Evolutionary conservation across 1,140 invertebrate genomes (phyloP).

Genomic region (Spodoptera frugiperda): DNA sequence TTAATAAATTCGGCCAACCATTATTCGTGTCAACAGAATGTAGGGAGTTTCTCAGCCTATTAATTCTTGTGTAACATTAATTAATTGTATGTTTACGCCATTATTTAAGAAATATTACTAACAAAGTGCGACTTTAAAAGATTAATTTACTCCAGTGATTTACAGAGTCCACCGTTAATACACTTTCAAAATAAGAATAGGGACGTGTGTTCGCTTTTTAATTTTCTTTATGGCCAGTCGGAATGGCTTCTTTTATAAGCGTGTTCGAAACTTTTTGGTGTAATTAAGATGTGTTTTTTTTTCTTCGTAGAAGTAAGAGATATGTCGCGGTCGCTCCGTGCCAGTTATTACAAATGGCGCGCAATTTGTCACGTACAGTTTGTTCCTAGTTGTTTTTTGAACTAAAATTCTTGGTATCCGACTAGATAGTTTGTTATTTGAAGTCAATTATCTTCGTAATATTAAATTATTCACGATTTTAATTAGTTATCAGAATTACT

Average conservation of each 20-base stretch:
- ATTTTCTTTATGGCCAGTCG: neutral
- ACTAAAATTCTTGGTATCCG: too few species aligned
- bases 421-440: too few species aligned
- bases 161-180: neutral
- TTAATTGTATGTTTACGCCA: constrained; percentile 13
- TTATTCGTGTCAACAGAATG: too few species aligned
- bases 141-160: constrained; percentile 17
- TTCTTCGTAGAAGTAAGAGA: neutral
- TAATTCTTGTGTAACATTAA: constrained; percentile 25
- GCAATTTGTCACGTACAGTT: too few species aligned
- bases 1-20: too few species aligned
- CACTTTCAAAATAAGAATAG: neutral
- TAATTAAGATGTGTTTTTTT: neutral
- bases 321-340: neutral
- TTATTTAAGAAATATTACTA: constrained; percentile 20
- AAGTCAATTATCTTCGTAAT: too few species aligned
- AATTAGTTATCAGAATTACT: too few species aligned
- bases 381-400: too few species aligned
- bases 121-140: constrained; percentile 3
- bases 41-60: neutral
- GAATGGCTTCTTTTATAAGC: constrained; percentile 3
- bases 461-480: too few species aligned
- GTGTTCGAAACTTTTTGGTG: constrained; percentile 15
- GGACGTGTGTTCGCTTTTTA: neutral
- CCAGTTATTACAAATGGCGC: too few species aligned